These are phyloP conservation scores for Drosophila obscura DNA, from an alignment of 1,140 invertebrate genomes.

Conservation along the genomic window DNA sequence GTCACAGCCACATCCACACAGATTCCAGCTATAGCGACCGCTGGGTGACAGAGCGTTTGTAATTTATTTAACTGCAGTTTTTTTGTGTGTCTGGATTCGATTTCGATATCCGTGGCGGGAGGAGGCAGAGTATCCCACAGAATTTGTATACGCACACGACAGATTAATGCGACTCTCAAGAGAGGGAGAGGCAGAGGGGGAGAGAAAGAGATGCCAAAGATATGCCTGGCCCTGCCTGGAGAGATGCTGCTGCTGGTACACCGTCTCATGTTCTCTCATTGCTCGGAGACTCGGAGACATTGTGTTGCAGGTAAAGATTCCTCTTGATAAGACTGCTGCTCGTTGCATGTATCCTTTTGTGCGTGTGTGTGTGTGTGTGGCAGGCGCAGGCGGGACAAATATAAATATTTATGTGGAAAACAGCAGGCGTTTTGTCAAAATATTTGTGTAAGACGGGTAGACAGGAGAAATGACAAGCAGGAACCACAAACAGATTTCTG, in stretches of 20 bases:
- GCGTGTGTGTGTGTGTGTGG: constrained; percentile 37
- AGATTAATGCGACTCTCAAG: constrained; percentile 47
- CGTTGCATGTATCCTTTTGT: constrained; percentile 28
- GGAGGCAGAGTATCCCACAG: constrained; percentile 27
- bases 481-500: constrained; percentile 51
- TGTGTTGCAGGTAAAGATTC: constrained; percentile 73
- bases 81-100: constrained; percentile 68
- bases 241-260: constrained; percentile 40
- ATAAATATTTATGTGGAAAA: constrained; percentile 82
- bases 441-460: constrained; percentile 71
- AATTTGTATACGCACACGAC: constrained; percentile 77
- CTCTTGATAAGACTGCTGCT: constrained; percentile 50
- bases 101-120: constrained; percentile 72
- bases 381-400: constrained; percentile 51
- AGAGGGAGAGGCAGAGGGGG: too few relatives aligned
- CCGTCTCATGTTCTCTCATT: constrained; percentile 22
- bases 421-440: constrained; percentile 82
- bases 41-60: constrained; percentile 81
- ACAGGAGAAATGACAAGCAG: constrained; percentile 37
- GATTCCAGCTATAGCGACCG: constrained; percentile 31
- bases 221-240: constrained; percentile 26
- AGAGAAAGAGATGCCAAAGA: constrained; percentile 58
- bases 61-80: constrained; percentile 83
- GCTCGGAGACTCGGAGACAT: neutral
- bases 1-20: too few relatives aligned